These are phyloP conservation scores for Nothocercus julius DNA, from an alignment of 2,113 vertebrate genomes.

Conservation along the genomic window DNA sequence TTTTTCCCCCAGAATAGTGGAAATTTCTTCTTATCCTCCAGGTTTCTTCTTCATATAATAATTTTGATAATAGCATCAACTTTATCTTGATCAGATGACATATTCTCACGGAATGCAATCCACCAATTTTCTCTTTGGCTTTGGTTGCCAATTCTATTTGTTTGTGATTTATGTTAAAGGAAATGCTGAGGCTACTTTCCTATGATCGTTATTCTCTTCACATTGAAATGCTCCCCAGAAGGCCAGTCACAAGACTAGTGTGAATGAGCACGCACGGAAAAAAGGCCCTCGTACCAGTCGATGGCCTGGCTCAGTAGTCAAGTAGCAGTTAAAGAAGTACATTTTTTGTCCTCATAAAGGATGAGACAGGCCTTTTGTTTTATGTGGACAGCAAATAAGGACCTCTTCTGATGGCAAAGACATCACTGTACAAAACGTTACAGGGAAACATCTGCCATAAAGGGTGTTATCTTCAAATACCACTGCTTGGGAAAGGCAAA, in stretches of 20 bases:
- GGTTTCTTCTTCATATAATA: constrained; percentile 28
- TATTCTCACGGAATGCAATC: background rate
- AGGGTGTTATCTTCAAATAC: background rate
- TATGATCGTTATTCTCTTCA: constrained; percentile 24
- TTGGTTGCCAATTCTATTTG: background rate
- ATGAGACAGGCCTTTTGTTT: background rate
- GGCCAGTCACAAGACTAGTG: constrained; percentile 13
- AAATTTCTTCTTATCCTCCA: constrained; percentile 27
- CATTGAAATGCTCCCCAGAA: constrained; percentile 20
- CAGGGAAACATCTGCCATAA: accelerated
- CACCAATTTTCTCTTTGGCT: background rate
- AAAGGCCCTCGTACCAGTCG: background rate
- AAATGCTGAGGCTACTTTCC: constrained; percentile 20
- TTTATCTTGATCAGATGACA: background rate
- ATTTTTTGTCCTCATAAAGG: background rate
- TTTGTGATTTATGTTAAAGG: constrained; percentile 39
- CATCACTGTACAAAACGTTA: background rate
- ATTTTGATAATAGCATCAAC: background rate
- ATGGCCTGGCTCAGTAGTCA: background rate
- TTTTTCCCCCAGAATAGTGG: background rate
- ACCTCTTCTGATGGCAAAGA: background rate
- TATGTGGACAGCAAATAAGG: background rate
- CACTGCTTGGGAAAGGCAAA: background rate
- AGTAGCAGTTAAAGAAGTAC: background rate
- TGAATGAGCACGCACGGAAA: constrained; percentile 41